Base-by-base conservation (phyloP, 1,140 invertebrate species). In the Lethocerus indicus region DNA sequence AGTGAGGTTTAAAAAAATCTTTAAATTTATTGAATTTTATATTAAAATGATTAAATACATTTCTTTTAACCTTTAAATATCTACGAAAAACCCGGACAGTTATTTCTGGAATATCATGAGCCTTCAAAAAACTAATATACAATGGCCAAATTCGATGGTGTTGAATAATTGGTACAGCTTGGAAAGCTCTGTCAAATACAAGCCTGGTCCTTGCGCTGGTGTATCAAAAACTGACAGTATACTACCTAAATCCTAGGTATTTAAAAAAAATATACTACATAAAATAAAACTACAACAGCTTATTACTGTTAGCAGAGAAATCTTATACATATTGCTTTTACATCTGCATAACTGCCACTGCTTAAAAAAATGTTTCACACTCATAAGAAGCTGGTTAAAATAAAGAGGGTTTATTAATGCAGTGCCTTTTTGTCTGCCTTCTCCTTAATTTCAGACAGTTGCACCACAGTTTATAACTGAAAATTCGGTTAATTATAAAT, bases 241-340 rank as follows among this genome's bases (percentile, higher is more conserved):
- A 98, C 92, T 67, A 97, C 81, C 95, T 94, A 98, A 54, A 98
- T 94, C 55, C 94, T 71, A 7, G 95, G 95, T 95, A 98, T 98
- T 77, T 74, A 57, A 24, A 59, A 45, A 5, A 58, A 37, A 49
- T 29, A 55, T 7, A 16, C 2, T 18, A 6, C n/a, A 26, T n/a
- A 26, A 28, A 4, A 24, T 14, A 46, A 14, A 45, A 27, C 35
- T 25, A 45, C 20, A 45, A 7, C 7, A 45, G 9, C 16, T 6
- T 6, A 45, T 12, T n/a, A n/a, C n/a, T n/a, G n/a, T n/a, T n/a
- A n/a, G n/a, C n/a, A n/a, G n/a, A n/a, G n/a, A n/a, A n/a, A n/a
- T n/a, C n/a, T n/a, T n/a, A n/a, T n/a, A n/a, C n/a, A n/a, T n/a
- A n/a, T n/a, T n/a, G n/a, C n/a, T n/a, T n/a, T n/a, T n/a, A n/a